These are phyloP conservation scores for Mastigias papua DNA, from an alignment of 30 jellyfish, hydroid and myxozoan genomes.

Conservation along the genomic window DNA sequence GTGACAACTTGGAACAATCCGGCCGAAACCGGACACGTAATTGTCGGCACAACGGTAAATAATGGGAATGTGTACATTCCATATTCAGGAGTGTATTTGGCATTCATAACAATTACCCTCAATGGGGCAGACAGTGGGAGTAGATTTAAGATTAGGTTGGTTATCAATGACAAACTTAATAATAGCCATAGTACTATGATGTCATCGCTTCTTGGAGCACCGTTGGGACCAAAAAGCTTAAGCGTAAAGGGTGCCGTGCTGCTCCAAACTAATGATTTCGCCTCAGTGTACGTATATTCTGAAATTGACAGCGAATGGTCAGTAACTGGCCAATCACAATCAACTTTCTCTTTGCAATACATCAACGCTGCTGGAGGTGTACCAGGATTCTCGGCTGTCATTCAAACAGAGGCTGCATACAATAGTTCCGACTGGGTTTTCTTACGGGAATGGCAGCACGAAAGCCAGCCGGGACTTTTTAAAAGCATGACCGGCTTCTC, in stretches of 20 bases:
- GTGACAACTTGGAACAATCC: constrained; percentile 74
- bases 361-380: constrained; percentile 57
- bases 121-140: constrained; percentile 77
- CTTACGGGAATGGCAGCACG: constrained; percentile 65
- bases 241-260: constrained; percentile 71
- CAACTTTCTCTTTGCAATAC: constrained; percentile 71
- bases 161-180: constrained; percentile 52
- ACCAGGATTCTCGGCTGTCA: constrained; percentile 83
- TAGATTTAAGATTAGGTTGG: constrained; percentile 52
- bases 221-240: constrained; percentile 72
- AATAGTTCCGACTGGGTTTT: constrained; percentile 40
- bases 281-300: constrained; percentile 83
- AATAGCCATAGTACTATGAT: constrained; percentile 63
- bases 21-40: constrained; percentile 65
- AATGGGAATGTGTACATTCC: constrained; percentile 63
- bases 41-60: constrained; percentile 56
- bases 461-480: constrained; percentile 71
- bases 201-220: constrained; percentile 55
- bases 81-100: constrained; percentile 69
- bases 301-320: constrained; percentile 82
- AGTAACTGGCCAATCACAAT: constrained; percentile 79
- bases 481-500: constrained; percentile 90
- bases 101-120: constrained; percentile 67
- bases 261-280: constrained; percentile 56
- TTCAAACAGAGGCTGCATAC: constrained; percentile 23